These are phyloP conservation scores for Chrysogorgia sp. DNA, from an alignment of 92 coral and sea anemone species.

Conservation along the genomic window DNA sequence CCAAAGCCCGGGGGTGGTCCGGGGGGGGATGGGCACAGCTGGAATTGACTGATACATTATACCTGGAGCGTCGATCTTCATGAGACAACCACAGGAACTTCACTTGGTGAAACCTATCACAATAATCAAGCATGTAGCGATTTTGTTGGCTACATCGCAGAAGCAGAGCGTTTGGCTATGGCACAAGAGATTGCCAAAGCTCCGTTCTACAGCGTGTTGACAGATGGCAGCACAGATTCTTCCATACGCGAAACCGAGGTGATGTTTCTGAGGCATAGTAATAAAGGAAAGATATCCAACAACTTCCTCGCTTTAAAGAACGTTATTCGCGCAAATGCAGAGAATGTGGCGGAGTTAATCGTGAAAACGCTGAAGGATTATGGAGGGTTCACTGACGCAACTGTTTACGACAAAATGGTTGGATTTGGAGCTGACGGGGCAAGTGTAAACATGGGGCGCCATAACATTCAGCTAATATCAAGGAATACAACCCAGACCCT, in stretches of 20 bases:
- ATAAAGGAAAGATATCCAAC: no score
- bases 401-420: conserved; percentile 16
- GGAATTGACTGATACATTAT: no score
- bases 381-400: conserved; percentile 10
- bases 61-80: neutral
- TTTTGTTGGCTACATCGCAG: conserved; percentile 5
- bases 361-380: neutral
- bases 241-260: conserved; percentile 1
- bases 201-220: no score
- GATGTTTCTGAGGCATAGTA: conserved; percentile 7
- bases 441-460: conserved; percentile 36
- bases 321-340: conserved; percentile 6
- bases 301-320: neutral
- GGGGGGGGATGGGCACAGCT: no score
- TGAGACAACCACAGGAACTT: neutral
- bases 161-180: neutral
- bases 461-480: no score
- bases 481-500: no score
- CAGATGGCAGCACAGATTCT: neutral
- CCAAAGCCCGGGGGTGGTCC: no score
- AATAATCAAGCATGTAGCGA: no score
- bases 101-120: neutral
- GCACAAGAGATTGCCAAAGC: neutral
- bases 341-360: neutral
- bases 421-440: conserved; percentile 52